Percentiles rank a stretch among this genome's conserved stretches.
phyloP scores from a whole-genome alignment of 2,113 vertebrate species.

The Lophura nycthemera region DNA sequence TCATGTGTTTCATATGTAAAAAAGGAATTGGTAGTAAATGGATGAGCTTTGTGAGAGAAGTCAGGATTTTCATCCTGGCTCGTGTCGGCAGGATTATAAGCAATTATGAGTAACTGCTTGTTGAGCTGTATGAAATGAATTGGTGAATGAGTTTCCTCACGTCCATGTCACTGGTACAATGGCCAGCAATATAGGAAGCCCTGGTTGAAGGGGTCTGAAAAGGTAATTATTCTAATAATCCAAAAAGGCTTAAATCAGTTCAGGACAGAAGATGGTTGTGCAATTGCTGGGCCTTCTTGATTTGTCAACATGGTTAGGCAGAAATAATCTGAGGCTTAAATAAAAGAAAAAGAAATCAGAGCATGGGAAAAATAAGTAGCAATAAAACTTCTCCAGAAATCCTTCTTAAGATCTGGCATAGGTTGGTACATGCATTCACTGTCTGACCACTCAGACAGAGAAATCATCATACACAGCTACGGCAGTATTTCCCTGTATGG shows the following conservation, averaged over 20 bases:
- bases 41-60: conserved; percentile 43
- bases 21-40: not conserved
- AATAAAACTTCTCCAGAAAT: not conserved
- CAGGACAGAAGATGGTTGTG: not conserved
- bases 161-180: not conserved
- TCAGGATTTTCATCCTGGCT: conserved; percentile 50
- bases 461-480: fast-evolving
- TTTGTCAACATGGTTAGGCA: not conserved
- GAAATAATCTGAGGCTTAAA: not conserved
- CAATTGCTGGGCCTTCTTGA: not conserved
- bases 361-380: not conserved
- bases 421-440: not conserved
- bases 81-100: conserved; percentile 53
- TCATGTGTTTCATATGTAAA: not conserved
- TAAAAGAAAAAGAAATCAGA: not conserved
- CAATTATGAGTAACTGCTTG: conserved; percentile 47
- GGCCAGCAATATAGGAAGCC: not conserved
- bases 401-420: not conserved
- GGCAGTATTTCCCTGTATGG: not conserved
- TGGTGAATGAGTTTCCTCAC: conserved; percentile 40
- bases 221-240: conserved; percentile 13
- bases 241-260: not conserved
- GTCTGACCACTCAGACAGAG: not conserved
- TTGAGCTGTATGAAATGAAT: conserved; percentile 43
- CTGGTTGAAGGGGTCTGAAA: conserved; percentile 35